Conservation (phyloP, 2,113 vertebrate genomes). For the Irena cyanogastra region DNA sequence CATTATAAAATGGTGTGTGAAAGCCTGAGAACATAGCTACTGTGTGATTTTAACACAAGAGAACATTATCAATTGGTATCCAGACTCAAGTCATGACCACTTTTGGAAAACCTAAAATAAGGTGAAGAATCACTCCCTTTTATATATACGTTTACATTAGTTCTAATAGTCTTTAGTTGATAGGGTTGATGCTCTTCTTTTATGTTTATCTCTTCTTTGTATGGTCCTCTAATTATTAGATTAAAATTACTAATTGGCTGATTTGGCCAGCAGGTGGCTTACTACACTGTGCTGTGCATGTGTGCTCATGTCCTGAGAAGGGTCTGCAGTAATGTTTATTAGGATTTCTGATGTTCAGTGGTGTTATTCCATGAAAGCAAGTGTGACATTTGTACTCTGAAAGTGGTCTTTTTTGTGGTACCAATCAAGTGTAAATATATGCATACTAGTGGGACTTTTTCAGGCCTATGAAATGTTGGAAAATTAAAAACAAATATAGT, state of each 20-base stretch:
- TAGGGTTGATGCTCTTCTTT: not conserved
- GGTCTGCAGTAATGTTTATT: not conserved
- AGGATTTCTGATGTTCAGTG: not conserved
- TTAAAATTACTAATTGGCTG: conserved; percentile 49
- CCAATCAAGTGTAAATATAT: not conserved
- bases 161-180: not conserved
- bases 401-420: not conserved
- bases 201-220: not conserved
- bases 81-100: not conserved
- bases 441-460: not conserved
- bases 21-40: not conserved
- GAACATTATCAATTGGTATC: not conserved
- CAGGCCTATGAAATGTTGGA: not conserved
- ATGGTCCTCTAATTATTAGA: not conserved
- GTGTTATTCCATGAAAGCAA: not conserved
- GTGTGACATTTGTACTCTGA: not conserved
- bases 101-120: not conserved
- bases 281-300: conserved; percentile 55
- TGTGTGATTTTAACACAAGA: not conserved
- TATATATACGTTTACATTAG: not conserved
- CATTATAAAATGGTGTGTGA: not conserved
- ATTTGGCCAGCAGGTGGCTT: conserved; percentile 76
- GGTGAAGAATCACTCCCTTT: not conserved
- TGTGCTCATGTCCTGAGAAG: not conserved
- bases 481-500: conserved; percentile 1